phyloP scores from a whole-genome alignment of 2,888 invertebrate genomes.

The Dorcus parallelipipedus region DNA sequence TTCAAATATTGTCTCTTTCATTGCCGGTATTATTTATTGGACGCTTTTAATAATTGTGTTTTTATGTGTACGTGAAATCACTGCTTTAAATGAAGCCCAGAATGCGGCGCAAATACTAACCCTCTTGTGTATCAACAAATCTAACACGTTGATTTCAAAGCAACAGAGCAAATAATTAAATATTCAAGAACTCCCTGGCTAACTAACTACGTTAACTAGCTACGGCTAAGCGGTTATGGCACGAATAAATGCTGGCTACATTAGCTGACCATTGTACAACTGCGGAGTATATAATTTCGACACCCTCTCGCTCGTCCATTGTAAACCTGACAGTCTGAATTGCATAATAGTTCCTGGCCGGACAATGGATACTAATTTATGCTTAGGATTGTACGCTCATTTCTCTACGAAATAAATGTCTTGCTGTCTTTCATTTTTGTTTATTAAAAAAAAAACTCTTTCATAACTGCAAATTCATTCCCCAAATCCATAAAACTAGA shows the following conservation, averaged over 20 bases:
- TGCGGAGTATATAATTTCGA: conserved; percentile 44
- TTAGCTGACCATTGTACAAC: conserved; percentile 45
- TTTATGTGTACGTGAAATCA: too few species aligned
- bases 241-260: conserved; percentile 38
- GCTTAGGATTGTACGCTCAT: conserved; percentile 34
- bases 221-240: conserved; percentile 28
- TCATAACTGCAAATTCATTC: too few species aligned
- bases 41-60: too few species aligned
- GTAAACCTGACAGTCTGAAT: conserved; percentile 43
- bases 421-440: conserved; percentile 10
- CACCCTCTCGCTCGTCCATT: conserved; percentile 39
- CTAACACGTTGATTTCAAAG: not conserved
- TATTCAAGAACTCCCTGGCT: conserved; percentile 33
- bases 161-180: conserved; percentile 32
- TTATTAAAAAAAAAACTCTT: not conserved
- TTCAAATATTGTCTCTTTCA: too few species aligned
- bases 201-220: conserved; percentile 23
- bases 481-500: too few species aligned
- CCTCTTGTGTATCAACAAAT: not conserved
- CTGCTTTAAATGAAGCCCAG: too few species aligned
- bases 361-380: conserved; percentile 47
- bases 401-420: conserved; percentile 8
- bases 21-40: too few species aligned
- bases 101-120: not conserved
- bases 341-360: conserved; percentile 41